phyloP scores from a whole-genome alignment of 2,888 invertebrate genomes.

The Cremastobaeus sp. region DNA sequence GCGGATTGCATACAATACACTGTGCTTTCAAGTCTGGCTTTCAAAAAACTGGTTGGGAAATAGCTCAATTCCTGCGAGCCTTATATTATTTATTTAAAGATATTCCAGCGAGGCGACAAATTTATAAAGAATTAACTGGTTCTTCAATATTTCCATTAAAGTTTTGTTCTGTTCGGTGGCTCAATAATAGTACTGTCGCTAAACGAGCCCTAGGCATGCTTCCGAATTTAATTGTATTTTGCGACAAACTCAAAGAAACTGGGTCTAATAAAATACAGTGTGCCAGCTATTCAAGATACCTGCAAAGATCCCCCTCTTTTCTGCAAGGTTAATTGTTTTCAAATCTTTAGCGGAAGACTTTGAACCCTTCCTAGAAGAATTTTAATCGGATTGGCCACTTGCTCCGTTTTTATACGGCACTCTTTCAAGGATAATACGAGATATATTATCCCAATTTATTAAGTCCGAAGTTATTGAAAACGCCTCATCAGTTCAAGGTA shows the following conservation, averaged over 20 bases:
- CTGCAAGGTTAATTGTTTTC: slow-evolving; percentile 48
- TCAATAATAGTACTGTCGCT: slow-evolving; percentile 62
- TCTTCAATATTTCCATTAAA: slow-evolving; percentile 65
- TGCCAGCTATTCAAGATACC: slow-evolving; percentile 26
- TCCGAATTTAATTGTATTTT: slow-evolving; percentile 51
- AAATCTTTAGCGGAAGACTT: slow-evolving; percentile 49
- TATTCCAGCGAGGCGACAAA: slow-evolving; percentile 64
- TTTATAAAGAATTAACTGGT: slow-evolving; percentile 59
- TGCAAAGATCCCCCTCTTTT: slow-evolving; percentile 47
- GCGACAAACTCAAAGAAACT: slow-evolving; percentile 35
- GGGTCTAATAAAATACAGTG: slow-evolving; percentile 39
- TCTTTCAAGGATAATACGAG: slow-evolving; percentile 5
- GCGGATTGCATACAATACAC: too few relatives aligned
- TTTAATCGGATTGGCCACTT: slow-evolving; percentile 54
- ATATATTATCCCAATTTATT: slow-evolving; percentile 36
- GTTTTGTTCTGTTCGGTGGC: slow-evolving; percentile 64
- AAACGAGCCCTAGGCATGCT: slow-evolving; percentile 58
- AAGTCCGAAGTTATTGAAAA: slow-evolving; percentile 25
- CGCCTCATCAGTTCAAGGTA: background rate
- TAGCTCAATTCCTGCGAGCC: too few relatives aligned
- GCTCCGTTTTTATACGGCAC: slow-evolving; percentile 44
- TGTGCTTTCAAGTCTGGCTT: too few relatives aligned
- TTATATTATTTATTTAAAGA: too few relatives aligned
- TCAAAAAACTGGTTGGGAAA: too few relatives aligned
- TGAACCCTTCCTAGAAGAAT: slow-evolving; percentile 57